Evolutionary conservation across 2,113 vertebrate genomes (phyloP).

Genomic region (Apus apus): DNA sequence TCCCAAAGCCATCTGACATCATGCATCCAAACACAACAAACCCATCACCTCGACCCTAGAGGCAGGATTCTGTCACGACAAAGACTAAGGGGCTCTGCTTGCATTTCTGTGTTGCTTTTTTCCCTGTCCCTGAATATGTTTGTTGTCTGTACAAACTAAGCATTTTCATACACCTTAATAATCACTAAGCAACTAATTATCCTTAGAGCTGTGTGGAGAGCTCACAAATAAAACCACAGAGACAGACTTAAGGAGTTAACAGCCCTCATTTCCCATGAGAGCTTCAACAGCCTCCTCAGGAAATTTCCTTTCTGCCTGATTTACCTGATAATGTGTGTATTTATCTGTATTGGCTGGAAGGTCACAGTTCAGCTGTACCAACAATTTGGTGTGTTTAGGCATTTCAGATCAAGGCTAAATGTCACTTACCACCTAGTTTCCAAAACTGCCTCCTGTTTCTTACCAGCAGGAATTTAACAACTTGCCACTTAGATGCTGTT

Average conservation of each 20-base stretch:
- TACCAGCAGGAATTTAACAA: slow-evolving; percentile 3
- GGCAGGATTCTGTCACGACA: not conserved
- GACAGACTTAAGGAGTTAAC: slow-evolving; percentile 25
- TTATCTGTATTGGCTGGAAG: slow-evolving; percentile 38
- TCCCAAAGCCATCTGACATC: not conserved
- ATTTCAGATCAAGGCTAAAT: slow-evolving; percentile 31
- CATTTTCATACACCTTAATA: slow-evolving; percentile 20
- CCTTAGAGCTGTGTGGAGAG: not conserved
- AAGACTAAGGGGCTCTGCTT: not conserved
- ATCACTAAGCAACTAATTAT: slow-evolving; percentile 1
- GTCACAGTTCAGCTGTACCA: slow-evolving; percentile 27
- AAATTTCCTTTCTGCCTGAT: slow-evolving; percentile 38
- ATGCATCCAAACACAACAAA: not conserved
- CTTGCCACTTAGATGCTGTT: not conserved
- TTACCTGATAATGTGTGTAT: not conserved
- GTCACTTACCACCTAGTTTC: not conserved
- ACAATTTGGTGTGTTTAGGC: not conserved
- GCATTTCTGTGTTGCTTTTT: not conserved
- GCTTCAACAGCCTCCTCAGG: slow-evolving; percentile 2
- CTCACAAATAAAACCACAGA: not conserved
- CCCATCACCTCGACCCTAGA: not conserved
- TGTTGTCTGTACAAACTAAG: not conserved
- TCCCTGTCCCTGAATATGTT: not conserved
- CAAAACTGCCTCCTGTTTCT: not conserved
- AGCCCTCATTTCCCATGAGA: not conserved